Conservation (phyloP, 2,113 vertebrate genomes). For the Brachypteracias leptosomus region DNA sequence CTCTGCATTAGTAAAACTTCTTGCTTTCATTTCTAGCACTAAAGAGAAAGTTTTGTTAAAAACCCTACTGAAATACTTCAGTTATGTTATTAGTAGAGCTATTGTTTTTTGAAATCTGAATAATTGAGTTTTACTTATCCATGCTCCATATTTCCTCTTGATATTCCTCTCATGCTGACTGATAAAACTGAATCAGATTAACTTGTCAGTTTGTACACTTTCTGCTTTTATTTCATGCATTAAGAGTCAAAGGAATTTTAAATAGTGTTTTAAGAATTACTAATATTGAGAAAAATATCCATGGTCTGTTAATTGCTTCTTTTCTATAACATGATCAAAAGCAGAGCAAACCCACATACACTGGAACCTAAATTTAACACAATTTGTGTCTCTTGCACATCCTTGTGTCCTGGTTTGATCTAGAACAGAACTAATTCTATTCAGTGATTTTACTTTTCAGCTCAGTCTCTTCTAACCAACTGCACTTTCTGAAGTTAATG, state of each 20-base stretch:
- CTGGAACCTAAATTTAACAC: background rate
- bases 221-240: background rate
- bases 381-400: background rate
- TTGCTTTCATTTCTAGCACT: background rate
- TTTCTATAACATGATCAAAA: background rate
- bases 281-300: background rate
- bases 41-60: background rate
- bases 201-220: background rate
- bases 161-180: background rate
- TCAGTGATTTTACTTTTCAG: too few relatives aligned
- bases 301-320: background rate
- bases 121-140: background rate
- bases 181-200: background rate
- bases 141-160: background rate
- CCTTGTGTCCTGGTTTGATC: background rate
- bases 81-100: background rate
- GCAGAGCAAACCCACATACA: background rate
- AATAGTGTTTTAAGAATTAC: background rate
- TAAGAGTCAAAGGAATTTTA: background rate
- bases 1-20: background rate
- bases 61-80: background rate
- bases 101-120: background rate
- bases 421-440: too few relatives aligned
- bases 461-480: too few relatives aligned
- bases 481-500: too few relatives aligned